Base-by-base conservation (phyloP, 2,797 vertebrate species). In the Vultur gryphus region DNA sequence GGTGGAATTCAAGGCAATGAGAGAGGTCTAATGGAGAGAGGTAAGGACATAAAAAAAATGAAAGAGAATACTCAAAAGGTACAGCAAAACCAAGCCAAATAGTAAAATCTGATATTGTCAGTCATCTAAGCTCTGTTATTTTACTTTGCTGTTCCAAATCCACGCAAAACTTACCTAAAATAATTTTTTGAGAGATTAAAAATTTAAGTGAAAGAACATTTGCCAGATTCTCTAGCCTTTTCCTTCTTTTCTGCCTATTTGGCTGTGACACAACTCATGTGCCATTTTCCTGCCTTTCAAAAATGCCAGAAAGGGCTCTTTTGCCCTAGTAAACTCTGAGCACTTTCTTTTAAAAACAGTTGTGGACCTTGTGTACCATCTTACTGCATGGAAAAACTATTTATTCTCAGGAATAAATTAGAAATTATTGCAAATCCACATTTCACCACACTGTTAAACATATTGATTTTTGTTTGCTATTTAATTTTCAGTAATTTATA, bases 401-500 rank as follows among this genome's bases (percentile, higher is more conserved):
- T 93, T 83, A 20, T 66, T 87, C 44, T 85, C 73, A 89, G 88
- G 52, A 82, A 96, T 91, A 77, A 93, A 62, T 84, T 43, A 35
- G 39, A 81, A 65, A 71, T 20, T 1, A 26, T 57, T 88, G 39
- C 58, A 75, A 85, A 21, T 44, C 26, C 24, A 35, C 37, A 33
- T 93, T 96, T 65, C 24, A 66, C 90, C 65, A 57, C 26, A 35
- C 57, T 76, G 14, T 43, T 58, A 79, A 90, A 93, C 46, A 58
- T 4, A 55, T 1, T 62, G 11, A 87, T 76, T 90, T 97, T 94
- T 35, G 4, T 73, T 84, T 59, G 16, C 14, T 54, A 52, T 85
- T 94, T 89, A 87, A 58, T 89, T 89, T 95, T 90, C 78, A 87
- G 70, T 87, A 86, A 89, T 61, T 17, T 44, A 69, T 76, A 23